Conservation (phyloP, 2,797 vertebrate genomes). For the Brachymystax lenok region DNA sequence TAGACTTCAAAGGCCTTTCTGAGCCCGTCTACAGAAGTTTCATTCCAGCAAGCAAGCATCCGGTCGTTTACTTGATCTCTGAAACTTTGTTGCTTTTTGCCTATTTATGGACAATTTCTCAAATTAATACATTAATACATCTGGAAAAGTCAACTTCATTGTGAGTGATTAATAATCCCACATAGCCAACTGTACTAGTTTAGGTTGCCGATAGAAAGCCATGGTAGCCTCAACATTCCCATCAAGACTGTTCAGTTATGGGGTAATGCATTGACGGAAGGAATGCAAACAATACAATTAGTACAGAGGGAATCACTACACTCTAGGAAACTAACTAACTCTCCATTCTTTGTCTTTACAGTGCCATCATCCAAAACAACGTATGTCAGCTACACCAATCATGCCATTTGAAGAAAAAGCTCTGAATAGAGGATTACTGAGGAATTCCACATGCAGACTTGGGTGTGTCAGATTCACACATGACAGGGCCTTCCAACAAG, state of each 20-base stretch:
- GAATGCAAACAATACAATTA: background rate
- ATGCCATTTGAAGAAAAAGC: slow-evolving; percentile 81
- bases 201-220: background rate
- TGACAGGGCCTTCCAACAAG: slow-evolving; percentile 27
- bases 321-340: background rate
- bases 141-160: background rate
- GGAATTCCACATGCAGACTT: slow-evolving; percentile 22
- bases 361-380: slow-evolving; percentile 91
- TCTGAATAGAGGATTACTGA: slow-evolving; percentile 15
- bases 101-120: background rate
- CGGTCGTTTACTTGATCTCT: slow-evolving; percentile 37
- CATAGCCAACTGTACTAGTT: background rate
- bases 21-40: slow-evolving; percentile 50
- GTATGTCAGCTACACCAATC: slow-evolving; percentile 97
- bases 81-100: background rate
- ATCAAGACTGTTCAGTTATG: background rate
- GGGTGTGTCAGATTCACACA: slow-evolving; percentile 19
- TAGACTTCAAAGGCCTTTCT: slow-evolving; percentile 50
- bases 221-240: background rate
- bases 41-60: background rate
- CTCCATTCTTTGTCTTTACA: slow-evolving; percentile 50
- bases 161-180: background rate
- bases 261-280: background rate
- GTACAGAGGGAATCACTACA: background rate
- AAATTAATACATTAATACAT: background rate